Evolutionary conservation across 2,888 invertebrate species (phyloP), one percentile per base, ranked within the genome.

Genomic region (Lithophane semibrunnea): DNA sequence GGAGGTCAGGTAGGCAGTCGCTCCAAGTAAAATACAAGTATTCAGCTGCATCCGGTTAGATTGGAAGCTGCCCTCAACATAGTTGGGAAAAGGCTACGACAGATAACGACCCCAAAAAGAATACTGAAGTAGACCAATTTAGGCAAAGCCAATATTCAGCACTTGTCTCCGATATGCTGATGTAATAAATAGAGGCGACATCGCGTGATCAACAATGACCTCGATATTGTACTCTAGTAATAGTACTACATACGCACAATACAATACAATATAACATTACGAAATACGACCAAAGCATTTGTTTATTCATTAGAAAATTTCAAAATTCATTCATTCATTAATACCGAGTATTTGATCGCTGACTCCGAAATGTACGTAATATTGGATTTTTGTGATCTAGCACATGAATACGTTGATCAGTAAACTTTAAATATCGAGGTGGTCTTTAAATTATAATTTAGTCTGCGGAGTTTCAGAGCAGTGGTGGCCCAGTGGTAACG

Each of bases 251-350:
- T 71, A 74, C 73, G 47, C 49, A 56, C 18, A 56, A 56, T 24
- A 56, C 18, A 56, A 56, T 24, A 56, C 13, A 54, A 64, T 63
- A 64, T n/a, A 61, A 21, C 0, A 24, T 79, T 74, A 83, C 79
- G 83, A 82, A 79, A 83, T 68, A 65, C 58, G 44, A 73, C 21
- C 37, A 29, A 37, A 52, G 21, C 8, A 49, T 42, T 52, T 79
- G 79, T 60, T 69, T 21, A 58, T 24, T 71, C 5, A 73, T 29
- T 58, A 78, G 4, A 79, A 66, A 49, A 58, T 21, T 9, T 24
- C n/a, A n/a, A n/a, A n/a, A n/a, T 44, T 54, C 52, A 58, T 78
- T 83, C 71, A 82, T 82, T 78, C 76, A 80, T 71, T 24, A 73
- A 29, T 60, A 54, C 58, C 5, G 2, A 54, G 69, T 68, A 73